phyloP scores from a whole-genome alignment of 1,140 invertebrate species.

The Calliphora vicina region DNA sequence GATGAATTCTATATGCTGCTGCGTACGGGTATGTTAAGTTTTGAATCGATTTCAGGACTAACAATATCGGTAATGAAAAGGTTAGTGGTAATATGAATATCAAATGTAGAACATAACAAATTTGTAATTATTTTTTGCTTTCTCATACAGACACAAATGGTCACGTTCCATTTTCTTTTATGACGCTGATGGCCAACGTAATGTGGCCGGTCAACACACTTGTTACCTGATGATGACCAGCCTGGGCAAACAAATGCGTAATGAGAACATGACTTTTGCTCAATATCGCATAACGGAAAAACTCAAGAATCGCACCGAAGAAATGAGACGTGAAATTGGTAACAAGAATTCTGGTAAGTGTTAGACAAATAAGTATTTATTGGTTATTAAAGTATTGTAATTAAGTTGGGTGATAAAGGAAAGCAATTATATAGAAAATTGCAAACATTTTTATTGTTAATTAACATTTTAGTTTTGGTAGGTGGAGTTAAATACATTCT shows the following conservation, averaged over 20 bases:
- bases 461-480: background rate
- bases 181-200: constrained; percentile 64
- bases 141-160: constrained; percentile 65
- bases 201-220: constrained; percentile 63
- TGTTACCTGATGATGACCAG: constrained; percentile 63
- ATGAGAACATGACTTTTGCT: constrained; percentile 59
- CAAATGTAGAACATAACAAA: background rate
- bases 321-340: constrained; percentile 64
- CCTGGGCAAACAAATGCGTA: constrained; percentile 59
- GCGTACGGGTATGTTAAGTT: constrained; percentile 73
- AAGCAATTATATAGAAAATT: too few relatives aligned
- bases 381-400: background rate
- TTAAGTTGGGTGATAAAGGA: background rate
- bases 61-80: constrained; percentile 73
- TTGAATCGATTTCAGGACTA: constrained; percentile 75
- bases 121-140: background rate
- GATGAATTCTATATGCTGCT: constrained; percentile 82
- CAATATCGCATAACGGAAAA: constrained; percentile 54
- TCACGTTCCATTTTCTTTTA: constrained; percentile 64
- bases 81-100: constrained; percentile 65
- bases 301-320: constrained; percentile 54
- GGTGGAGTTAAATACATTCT: background rate
- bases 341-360: constrained; percentile 65
- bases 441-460: background rate
- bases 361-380: background rate